Evolutionary conservation across 2,888 invertebrate genomes (phyloP), one percentile per base, ranked within the genome.

Genomic region (Pharmacophagus antenor): DNA sequence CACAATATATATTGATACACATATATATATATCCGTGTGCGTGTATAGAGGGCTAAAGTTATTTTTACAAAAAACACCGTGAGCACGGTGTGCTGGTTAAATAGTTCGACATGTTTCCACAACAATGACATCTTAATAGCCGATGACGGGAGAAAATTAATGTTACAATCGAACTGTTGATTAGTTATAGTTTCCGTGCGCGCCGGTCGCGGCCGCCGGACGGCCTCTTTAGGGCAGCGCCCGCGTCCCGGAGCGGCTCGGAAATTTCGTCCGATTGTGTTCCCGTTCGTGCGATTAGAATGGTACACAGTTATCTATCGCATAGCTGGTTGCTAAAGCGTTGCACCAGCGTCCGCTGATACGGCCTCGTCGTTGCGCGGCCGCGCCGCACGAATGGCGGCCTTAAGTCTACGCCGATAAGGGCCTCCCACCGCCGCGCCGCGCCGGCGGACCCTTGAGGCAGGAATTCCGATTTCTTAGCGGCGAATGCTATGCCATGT

Each of bases 81-180:
- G 76, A 84, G 77, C 73, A 82, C 81, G 78, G 70, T 86, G 87
- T 89, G 89, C 88, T 89, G 87, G 88, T 86, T 90, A 90, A 89
- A 90, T 88, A 90, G 88, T 88, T 82, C 86, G 80, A 88, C 88
- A 88, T 89, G 89, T 89, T 88, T 84, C 85, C 82, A 79, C 82
- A 88, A 90, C 89, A 90, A 90, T 88, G 89, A 88, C 85, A 82
- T 88, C 89, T 90, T 89, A 89, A 89, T 88, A 88, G 80, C 84
- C 86, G 88, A 88, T 89, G 89, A 90, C 89, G 85, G 80, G 88
- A 85, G 78, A 85, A 80, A 88, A 85, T 85, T 83, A 83, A 85
- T 80, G 80, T 77, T 86, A 90, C 89, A 90, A 90, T 89, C 87
- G 82, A 82, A 68, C 76, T 71, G 80, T 80, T 89, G 89, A 89